These are phyloP conservation scores for Ciconia maguari DNA, from an alignment of 2,113 vertebrate genomes.

Conservation along the genomic window DNA sequence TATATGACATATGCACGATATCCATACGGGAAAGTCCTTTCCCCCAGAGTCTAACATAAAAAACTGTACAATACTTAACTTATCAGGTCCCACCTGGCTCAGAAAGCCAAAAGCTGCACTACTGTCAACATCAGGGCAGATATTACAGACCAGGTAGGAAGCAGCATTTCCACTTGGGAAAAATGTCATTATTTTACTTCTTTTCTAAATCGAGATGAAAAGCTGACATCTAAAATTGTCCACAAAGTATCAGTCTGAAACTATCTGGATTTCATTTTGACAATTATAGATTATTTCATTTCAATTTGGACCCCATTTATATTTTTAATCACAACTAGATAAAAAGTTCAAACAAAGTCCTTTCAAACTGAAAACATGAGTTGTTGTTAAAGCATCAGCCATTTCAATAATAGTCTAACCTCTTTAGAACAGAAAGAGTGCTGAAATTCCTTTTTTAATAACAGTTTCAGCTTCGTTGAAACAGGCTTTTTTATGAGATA, in stretches of 20 bases:
- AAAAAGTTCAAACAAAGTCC: not conserved
- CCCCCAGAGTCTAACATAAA: not conserved
- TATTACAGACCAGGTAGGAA: not conserved
- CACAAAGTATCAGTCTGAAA: not conserved
- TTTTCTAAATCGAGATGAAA: not conserved
- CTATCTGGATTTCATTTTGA: not conserved
- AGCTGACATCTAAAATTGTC: not conserved
- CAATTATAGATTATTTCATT: not conserved
- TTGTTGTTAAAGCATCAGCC: not conserved
- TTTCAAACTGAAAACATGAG: not conserved
- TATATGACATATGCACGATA: rapidly evolving
- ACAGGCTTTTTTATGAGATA: not conserved
- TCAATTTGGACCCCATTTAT: not conserved
- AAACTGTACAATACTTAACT: not conserved
- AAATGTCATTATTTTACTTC: not conserved
- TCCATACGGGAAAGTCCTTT: not conserved
- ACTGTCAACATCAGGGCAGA: not conserved
- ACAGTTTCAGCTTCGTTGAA: not conserved
- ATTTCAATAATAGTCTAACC: not conserved
- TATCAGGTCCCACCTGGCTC: not conserved
- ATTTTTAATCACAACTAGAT: not conserved
- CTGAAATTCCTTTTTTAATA: not conserved
- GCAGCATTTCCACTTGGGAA: not conserved
- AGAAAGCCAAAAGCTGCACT: not conserved
- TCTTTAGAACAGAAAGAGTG: not conserved